Evolutionary conservation across 2,797 vertebrate species (phyloP), one percentile per base, ranked within the genome.

Genomic region (Morus bassanus): DNA sequence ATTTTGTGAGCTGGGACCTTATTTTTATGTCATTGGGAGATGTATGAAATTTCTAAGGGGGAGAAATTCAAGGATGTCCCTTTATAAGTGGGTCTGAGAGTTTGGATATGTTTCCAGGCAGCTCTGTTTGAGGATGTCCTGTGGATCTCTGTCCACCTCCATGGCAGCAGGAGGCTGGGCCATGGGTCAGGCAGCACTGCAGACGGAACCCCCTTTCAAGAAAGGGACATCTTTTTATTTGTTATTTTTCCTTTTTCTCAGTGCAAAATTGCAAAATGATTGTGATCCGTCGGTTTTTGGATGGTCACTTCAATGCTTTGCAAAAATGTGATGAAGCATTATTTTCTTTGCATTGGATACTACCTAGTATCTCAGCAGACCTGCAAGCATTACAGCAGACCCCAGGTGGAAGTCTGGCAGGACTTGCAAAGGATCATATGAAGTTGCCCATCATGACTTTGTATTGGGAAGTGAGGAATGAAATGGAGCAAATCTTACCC

Each of bases 231-330:
- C 1, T 69, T 28, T 12, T 39, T 45, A 4, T 35, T 39, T 76
- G 25, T 69, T 57, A 3, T 14, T 63, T 80, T n/a, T 54, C 15
- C 35, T 77, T 50, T 51, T 64, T 69, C 33, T 86, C 24, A 51
- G 37, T 2, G 6, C 24, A 30, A n/a, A 78, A 60, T 78, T 78
- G 19, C 27, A 53, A 67, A 77, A 37, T 74, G 48, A 83, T 14
- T 60, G 31, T 0, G 0, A 48, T 67, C 30, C 6, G 3, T 4
- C 0, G 1, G 4, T 8, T 46, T 90, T 88, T 75, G 74, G 51
- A 54, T n/a, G 27, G 54, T 30, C 19, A 3, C 22, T 24, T 48
- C 25, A 75, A 84, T 15, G 19, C 21, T 78, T 64, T 43, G 43
- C 4, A 27, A 81, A 88, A 83, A 60, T 0, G 0, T 13, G 28